phyloP scores from a whole-genome alignment of 1,140 invertebrate species.

The Luehdorfia chinensis region DNA sequence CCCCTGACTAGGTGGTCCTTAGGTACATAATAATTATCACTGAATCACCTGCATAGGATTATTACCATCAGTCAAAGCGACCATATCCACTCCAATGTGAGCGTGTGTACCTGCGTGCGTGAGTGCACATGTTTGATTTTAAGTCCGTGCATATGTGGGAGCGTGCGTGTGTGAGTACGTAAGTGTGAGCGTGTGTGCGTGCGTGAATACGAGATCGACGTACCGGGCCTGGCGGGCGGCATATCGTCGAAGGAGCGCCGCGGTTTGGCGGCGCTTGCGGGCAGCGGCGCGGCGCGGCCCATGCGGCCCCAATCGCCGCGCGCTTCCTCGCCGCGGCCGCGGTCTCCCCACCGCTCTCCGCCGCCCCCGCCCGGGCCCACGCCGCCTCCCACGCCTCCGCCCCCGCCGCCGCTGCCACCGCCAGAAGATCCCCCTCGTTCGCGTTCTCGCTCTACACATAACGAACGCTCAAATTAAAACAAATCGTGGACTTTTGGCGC shows the following conservation, averaged over 20 bases:
- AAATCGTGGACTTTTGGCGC: too few species aligned
- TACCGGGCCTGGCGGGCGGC: conserved; percentile 58
- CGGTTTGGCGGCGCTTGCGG: conserved; percentile 64
- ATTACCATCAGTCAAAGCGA: too few species aligned
- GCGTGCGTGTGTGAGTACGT: too few species aligned
- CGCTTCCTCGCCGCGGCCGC: conserved; percentile 63
- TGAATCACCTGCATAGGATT: too few species aligned
- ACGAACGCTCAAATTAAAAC: too few species aligned
- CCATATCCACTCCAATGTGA: too few species aligned
- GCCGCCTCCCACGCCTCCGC: conserved; percentile 31
- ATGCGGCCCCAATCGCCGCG: conserved; percentile 66
- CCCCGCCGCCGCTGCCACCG: conserved; percentile 25
- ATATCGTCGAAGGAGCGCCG: conserved; percentile 64
- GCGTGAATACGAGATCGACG: background rate
- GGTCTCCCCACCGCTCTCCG: conserved; percentile 59
- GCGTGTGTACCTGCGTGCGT: too few species aligned
- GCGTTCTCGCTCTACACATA: conserved; percentile 28
- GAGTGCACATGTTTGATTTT: too few species aligned
- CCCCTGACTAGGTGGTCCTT: too few species aligned
- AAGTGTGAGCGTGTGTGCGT: too few species aligned
- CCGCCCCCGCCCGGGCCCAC: conserved; percentile 48
- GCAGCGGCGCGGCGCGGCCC: conserved; percentile 50
- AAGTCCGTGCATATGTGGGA: too few species aligned
- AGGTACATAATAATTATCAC: too few species aligned
- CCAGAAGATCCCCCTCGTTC: conserved; percentile 51